A percentile compares a stretch with the other conserved stretches of the same genome.
Evolutionary conservation across 2,797 vertebrate species (phyloP).

Genomic region (Lagocephalus sceleratus): DNA sequence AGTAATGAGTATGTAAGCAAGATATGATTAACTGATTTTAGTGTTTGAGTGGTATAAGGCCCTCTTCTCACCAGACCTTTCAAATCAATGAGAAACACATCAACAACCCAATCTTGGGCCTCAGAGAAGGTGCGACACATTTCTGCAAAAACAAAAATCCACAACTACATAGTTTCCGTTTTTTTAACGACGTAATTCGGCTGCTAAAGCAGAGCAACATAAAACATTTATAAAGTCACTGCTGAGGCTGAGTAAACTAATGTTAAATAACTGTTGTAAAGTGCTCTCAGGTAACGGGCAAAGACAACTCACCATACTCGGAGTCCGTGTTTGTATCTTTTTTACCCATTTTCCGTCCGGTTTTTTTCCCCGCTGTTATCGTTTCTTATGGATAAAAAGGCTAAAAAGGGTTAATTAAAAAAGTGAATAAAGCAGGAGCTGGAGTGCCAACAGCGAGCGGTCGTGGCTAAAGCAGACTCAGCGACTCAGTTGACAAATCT

Average conservation of each 20-base stretch:
- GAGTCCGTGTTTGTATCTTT: slow-evolving; percentile 38
- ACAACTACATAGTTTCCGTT: no score
- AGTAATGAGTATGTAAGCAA: no score
- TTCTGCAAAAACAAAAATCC: no score
- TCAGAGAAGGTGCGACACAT: neutral
- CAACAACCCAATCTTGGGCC: neutral
- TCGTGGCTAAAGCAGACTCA: neutral
- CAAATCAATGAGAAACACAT: no score
- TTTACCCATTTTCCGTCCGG: slow-evolving; percentile 59
- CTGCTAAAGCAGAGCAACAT: no score
- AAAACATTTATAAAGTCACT: no score
- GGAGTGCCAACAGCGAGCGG: no score
- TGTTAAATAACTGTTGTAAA: neutral
- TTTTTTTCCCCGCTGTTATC: slow-evolving; percentile 9
- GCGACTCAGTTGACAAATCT: slow-evolving; percentile 45
- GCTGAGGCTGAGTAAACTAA: neutral
- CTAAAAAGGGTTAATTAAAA: neutral
- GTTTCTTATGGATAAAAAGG: neutral
- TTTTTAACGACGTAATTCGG: no score
- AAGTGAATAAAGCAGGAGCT: no score
- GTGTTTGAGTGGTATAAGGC: no score
- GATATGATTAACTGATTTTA: no score
- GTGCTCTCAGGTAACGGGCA: slow-evolving; percentile 1
- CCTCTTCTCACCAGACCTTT: no score
- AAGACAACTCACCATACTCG: slow-evolving; percentile 65